Base-by-base conservation (phyloP, 2,888 invertebrate species). In the Noctua pronuba region DNA sequence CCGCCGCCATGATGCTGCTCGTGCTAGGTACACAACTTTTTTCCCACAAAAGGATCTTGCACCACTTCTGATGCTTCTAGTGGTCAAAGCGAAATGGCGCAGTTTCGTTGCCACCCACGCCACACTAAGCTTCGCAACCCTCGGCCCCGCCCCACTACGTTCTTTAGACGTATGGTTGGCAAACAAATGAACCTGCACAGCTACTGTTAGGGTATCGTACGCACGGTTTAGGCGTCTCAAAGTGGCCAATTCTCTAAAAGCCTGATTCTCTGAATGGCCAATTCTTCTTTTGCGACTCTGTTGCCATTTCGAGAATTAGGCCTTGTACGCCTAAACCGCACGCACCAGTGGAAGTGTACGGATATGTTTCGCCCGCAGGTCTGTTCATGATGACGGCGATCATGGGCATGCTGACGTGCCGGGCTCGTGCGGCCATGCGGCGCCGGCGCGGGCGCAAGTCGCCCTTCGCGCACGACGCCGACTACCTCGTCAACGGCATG, bases 401-500 rank as follows among this genome's bases (percentile, higher is more conserved):
- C 70, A 31, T 73, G 82, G 83, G 82, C 83, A 73, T 83, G 83
- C 77, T 83, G 83, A 60, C 83, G 85, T 83, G 97, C 98, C 97
- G 99, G 73, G 97, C 99, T 93, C 97, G 98, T 88, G 98, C 98
- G 79, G 98, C 99, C 1, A 0, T 80, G 31, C 97, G 98, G 87
- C 97, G 98, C 76, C 97, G 98, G 82, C 97, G 98, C 84, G 97
- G 98, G 88, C 98, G 98, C 79, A 98, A 98, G 94, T 97, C 98
- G 71, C 97, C 98, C 31, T 98, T 98, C 92, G 98, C 99, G 52
- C 99, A 99, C 94, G 99, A 99, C 95, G 99, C 99, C 0, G 99
- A 99, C 97, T 99, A 99, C 96, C 97, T 99, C 90, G 99, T 99
- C 89, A 99, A 99, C 96, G 99, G 99, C 92, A 99, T 99, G 99